Evolutionary conservation across 37 sponge, comb jelly and placozoan genomes (phyloP).

Genomic region (Halisarca cf. caerulea): DNA sequence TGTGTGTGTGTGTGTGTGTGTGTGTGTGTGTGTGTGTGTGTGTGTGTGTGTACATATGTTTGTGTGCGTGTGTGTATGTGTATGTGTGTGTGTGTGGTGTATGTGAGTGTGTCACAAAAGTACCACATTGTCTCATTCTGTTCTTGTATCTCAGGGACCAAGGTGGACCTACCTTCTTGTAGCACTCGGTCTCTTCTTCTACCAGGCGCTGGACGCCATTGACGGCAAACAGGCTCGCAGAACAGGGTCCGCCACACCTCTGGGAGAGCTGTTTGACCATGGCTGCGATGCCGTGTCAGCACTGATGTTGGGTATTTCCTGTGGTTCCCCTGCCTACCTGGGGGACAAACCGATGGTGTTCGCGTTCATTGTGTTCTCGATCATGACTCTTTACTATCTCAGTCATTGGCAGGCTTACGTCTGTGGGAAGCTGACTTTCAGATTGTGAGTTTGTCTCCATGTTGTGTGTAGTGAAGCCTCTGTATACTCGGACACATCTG

Average conservation of each 20-base stretch:
- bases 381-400: constrained; percentile 60
- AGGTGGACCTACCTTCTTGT: constrained; percentile 60
- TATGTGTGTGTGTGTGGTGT: too few species aligned
- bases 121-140: too few species aligned
- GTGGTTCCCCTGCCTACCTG: constrained; percentile 42
- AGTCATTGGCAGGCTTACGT: constrained; percentile 94
- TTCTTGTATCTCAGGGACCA: constrained; percentile 61
- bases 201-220: constrained; percentile 89
- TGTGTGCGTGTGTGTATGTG: too few species aligned
- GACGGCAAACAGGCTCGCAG: constrained; percentile 97
- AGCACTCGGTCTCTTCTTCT: constrained; percentile 75
- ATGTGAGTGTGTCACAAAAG: too few species aligned
- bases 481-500: too few species aligned
- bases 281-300: constrained; percentile 92
- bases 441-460: not conserved
- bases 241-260: constrained; percentile 56
- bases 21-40: too few species aligned
- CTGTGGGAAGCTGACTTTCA: constrained; percentile 76
- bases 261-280: constrained; percentile 97
- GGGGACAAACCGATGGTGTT: constrained; percentile 29
- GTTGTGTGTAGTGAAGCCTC: too few species aligned
- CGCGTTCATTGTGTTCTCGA: constrained; percentile 40
- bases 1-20: too few species aligned
- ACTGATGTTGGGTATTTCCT: constrained; percentile 53
- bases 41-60: too few species aligned